Evolutionary conservation across 2,797 vertebrate species (phyloP), one percentile per base, ranked within the genome.

Genomic region (Huso huso): DNA sequence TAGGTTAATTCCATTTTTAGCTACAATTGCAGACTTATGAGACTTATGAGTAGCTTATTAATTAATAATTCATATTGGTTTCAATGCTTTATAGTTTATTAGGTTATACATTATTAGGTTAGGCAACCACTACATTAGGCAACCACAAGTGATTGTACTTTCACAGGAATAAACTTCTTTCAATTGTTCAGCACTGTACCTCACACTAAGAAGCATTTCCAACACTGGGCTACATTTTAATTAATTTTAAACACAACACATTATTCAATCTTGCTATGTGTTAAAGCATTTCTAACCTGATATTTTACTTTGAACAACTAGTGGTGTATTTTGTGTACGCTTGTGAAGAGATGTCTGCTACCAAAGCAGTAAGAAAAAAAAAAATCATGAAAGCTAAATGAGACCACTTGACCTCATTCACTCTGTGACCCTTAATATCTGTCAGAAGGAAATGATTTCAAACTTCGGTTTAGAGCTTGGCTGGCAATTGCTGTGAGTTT

Each of bases 31-130:
- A 18, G 15, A 18, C 15, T 18, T 18, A 18, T 18, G 15, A 73
- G 80, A 84, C 89, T 86, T 81, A n/a, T 70, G 84, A 82, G 88
- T 88, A 80, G 73, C 78, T 77, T 76, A 83, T 89, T 89, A 90
- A 91, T 91, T 89, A 91, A 91, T 91, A 87, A 90, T 91, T 91
- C 89, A 91, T 90, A 87, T 90, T 90, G 23, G 90, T 88, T 88
- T 86, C 88, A 87, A 85, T 87, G 86, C 86, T 86, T 89, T 84
- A 83, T 85, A 87, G 89, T 90, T 91, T 91, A 90, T 89, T 89
- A 85, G 86, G 84, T 84, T 87, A 87, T 87, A 88, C 87, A 85
- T 85, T 23, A 23, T 23, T 23, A n/a, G n/a, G n/a, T 18, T 87
- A 84, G 88, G 89, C 87, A 78, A 81, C 84, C 83, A 82, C 88